phyloP scores from a whole-genome alignment of 2,797 vertebrate species.

The Urophycis tenuis region DNA sequence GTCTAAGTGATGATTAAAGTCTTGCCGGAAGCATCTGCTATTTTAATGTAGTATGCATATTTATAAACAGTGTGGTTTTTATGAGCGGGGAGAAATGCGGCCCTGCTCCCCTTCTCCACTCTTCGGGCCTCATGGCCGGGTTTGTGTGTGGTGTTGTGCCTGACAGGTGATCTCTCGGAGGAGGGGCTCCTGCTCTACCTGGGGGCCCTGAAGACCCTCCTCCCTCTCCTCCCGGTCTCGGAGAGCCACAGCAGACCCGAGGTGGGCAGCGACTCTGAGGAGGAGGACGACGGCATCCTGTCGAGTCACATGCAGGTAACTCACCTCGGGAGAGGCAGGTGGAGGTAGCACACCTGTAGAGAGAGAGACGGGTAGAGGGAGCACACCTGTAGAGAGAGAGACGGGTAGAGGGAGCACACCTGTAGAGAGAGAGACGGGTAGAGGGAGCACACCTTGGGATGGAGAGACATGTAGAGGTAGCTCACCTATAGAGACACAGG shows the following conservation, averaged over 20 bases:
- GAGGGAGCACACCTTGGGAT: neutral
- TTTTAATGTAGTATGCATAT: neutral
- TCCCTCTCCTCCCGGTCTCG: constrained; percentile 83
- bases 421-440: neutral
- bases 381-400: neutral
- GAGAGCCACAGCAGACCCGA: constrained; percentile 73
- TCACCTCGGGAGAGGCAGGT: neutral
- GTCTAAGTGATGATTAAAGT: neutral
- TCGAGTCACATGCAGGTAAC: constrained; percentile 69
- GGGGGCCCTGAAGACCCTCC: constrained; percentile 81
- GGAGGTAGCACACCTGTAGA: neutral
- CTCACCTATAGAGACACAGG: neutral
- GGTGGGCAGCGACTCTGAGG: constrained; percentile 88
- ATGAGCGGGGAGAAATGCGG: constrained; percentile 3
- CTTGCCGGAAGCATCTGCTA: constrained; percentile 10
- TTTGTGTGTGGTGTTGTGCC: constrained; percentile 35
- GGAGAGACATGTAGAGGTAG: neutral
- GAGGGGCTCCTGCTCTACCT: constrained; percentile 89
- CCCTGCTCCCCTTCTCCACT: constrained; percentile 2
- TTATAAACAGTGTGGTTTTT: constrained; percentile 4
- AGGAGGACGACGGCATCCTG: constrained; percentile 76
- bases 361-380: neutral
- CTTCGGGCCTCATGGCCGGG: constrained; percentile 21
- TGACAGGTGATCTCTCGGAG: constrained; percentile 81
- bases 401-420: neutral